Conservation (phyloP, 2,797 vertebrate species). For the Pachyuromys duprasi region DNA sequence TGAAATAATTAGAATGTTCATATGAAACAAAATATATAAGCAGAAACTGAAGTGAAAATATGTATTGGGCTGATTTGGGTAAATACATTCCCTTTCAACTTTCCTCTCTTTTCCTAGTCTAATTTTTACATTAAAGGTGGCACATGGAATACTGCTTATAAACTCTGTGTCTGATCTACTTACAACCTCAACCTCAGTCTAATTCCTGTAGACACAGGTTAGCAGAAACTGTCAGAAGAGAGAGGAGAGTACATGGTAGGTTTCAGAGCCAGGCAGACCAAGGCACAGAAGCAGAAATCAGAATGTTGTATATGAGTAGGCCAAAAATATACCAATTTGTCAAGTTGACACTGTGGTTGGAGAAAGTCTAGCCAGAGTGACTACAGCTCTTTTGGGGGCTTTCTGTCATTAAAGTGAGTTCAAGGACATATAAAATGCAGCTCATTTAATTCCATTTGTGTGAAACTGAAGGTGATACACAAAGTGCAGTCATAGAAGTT, state of each 20-base stretch:
- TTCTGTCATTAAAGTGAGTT: not conserved
- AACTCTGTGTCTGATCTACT: not conserved
- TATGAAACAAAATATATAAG: constrained; percentile 56
- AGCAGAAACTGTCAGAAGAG: not conserved
- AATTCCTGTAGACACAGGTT: constrained; percentile 13
- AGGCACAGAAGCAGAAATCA: not conserved
- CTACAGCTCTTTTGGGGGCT: not conserved
- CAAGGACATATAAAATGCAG: constrained; percentile 31
- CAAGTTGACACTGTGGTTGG: not conserved
- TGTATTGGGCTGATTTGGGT: not conserved
- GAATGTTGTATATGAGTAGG: not conserved
- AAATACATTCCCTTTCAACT: not conserved
- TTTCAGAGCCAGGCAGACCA: not conserved
- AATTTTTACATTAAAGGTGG: not conserved
- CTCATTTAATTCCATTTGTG: constrained; percentile 9
- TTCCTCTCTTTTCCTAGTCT: not conserved
- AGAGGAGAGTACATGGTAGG: not conserved
- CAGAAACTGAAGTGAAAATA: constrained; percentile 18
- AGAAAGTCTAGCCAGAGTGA: not conserved
- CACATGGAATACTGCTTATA: not conserved
- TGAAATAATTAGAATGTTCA: constrained; percentile 18
- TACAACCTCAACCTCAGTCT: not conserved
- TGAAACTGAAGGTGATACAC: not conserved
- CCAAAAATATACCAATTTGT: not conserved
- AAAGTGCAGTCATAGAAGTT: constrained; percentile 39